Conservation (phyloP, 2,797 vertebrate genomes). For the Anniella stebbinsi region DNA sequence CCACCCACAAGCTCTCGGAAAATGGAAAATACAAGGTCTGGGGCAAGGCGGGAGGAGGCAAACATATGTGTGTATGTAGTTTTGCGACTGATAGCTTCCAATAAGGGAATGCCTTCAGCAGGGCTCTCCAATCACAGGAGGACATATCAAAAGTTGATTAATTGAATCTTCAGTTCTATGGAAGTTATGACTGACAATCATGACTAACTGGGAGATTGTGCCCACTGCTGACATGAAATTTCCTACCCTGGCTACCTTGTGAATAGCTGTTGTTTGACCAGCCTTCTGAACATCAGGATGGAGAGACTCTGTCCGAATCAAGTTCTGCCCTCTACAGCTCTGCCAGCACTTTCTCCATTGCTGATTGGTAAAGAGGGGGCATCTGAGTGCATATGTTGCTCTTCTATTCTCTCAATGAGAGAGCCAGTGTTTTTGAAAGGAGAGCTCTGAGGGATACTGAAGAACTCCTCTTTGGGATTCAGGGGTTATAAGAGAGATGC, state of each 20-base stretch:
- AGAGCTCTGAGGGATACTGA: not conserved
- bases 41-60: not conserved
- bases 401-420: not conserved
- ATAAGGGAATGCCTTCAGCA: not conserved
- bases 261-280: not conserved
- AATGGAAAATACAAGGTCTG: not conserved
- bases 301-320: not conserved
- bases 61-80: not conserved
- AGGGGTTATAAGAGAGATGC: too few relatives aligned
- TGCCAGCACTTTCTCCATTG: not conserved
- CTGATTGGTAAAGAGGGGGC: not conserved
- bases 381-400: not conserved
- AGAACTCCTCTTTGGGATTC: too few relatives aligned
- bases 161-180: not conserved
- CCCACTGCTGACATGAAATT: not conserved
- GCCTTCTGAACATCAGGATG: not conserved
- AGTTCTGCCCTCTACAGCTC: not conserved
- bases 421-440: not conserved
- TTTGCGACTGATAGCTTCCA: not conserved
- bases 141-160: not conserved
- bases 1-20: not conserved
- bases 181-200: not conserved
- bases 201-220: not conserved
- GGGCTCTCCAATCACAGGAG: not conserved
- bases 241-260: not conserved